A percentile compares a stretch with the other conserved stretches of the same genome.
Evolutionary conservation across 2,888 invertebrate species (phyloP).

Genomic region (Biston stratarius): DNA sequence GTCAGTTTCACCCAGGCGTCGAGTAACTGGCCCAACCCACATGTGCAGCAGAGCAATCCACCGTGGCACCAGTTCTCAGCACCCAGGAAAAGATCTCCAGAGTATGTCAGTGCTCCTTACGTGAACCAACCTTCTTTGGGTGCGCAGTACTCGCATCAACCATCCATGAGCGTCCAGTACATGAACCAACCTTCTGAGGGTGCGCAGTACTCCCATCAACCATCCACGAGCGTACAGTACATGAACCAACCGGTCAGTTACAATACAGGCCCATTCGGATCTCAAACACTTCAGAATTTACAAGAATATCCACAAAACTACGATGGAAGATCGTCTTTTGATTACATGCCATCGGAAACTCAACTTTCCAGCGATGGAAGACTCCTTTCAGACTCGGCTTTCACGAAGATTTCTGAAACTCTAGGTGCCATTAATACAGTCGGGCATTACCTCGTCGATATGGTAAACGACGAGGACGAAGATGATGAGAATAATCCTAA

Average conservation of each 20-base stretch:
- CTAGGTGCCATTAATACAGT: conserved; percentile 94
- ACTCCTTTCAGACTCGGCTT: conserved; percentile 87
- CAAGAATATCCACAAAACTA: conserved; percentile 38
- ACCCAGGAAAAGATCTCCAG: conserved; percentile 77
- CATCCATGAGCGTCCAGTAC: conserved; percentile 23
- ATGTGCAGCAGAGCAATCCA: conserved; percentile 66
- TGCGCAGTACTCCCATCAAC: conserved; percentile 31
- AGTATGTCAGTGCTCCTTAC: conserved; percentile 41
- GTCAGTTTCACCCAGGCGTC: conserved; percentile 66
- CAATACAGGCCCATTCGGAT: conserved; percentile 54
- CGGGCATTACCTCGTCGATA: conserved; percentile 94
- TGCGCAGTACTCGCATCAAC: conserved; percentile 31
- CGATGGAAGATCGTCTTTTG: conserved; percentile 42
- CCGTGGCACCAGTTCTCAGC: conserved; percentile 77
- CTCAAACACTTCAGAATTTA: conserved; percentile 34
- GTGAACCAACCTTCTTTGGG: conserved; percentile 36
- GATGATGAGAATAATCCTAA: conserved; percentile 77
- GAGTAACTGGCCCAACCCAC: conserved; percentile 64
- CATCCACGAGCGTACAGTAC: conserved; percentile 23
- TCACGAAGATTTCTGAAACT: conserved; percentile 88
- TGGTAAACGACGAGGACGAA: conserved; percentile 85
- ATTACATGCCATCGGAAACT: conserved; percentile 49
- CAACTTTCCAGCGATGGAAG: conserved; percentile 76
- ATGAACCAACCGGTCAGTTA: conserved; percentile 47
- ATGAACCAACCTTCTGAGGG: conserved; percentile 38